Conservation (phyloP, 2,888 invertebrate species). For the Atethmia centrago region DNA sequence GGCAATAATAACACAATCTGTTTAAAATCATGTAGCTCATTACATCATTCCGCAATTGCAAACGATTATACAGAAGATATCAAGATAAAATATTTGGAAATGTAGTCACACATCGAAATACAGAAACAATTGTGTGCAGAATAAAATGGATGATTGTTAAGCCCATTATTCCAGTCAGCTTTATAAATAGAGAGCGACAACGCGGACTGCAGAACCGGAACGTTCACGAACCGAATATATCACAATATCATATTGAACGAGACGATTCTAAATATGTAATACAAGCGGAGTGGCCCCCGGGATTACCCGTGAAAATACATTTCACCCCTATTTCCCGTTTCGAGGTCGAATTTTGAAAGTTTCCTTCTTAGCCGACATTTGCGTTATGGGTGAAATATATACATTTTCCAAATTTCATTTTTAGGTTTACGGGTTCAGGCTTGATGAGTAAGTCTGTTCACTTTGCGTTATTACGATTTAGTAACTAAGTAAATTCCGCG, state of each 20-base stretch:
- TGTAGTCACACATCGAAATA: conserved; percentile 60
- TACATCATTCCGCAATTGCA: conserved; percentile 12
- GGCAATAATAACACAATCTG: conserved; percentile 11
- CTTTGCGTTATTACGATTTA: conserved; percentile 63
- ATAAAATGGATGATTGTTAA: conserved; percentile 73
- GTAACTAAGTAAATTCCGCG: conserved; percentile 53
- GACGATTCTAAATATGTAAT: conserved; percentile 63
- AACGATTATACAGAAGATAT: conserved; percentile 23
- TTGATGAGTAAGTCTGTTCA: conserved; percentile 62
- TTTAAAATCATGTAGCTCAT: conserved; percentile 17
- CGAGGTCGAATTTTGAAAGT: conserved; percentile 67
- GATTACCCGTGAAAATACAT: conserved; percentile 65
- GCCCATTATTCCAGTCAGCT: conserved; percentile 70
- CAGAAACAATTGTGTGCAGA: conserved; percentile 61
- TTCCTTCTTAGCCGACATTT: conserved; percentile 61
- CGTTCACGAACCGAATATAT: conserved; percentile 47
- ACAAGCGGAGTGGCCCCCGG: conserved; percentile 59
- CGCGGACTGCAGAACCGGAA: conserved; percentile 66
- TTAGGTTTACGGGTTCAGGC: conserved; percentile 46
- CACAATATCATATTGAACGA: conserved; percentile 61
- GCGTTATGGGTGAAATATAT: conserved; percentile 66
- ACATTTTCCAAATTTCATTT: conserved; percentile 65
- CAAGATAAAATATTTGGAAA: conserved; percentile 61
- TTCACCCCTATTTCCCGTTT: conserved; percentile 62
- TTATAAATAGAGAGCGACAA: conserved; percentile 73